A percentile compares a stretch with the other conserved stretches of the same genome.
Conservation (phyloP, 2,888 invertebrate genomes). For the Chrysotoxum bicinctum region DNA sequence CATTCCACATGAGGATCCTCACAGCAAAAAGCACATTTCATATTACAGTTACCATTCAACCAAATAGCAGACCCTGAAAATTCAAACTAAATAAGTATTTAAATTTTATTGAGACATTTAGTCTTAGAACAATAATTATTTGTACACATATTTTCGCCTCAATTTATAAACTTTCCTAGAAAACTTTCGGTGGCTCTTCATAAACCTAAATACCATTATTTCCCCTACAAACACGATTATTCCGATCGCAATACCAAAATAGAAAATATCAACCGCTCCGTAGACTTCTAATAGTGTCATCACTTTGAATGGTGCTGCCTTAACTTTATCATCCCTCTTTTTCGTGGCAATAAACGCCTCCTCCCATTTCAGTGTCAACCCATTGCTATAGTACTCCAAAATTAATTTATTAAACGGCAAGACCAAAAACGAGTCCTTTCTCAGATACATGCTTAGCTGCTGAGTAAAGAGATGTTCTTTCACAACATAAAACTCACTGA, state of each 20-base stretch:
- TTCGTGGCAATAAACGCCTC: conserved; percentile 55
- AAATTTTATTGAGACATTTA: not conserved
- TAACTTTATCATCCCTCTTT: not conserved
- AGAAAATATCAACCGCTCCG: conserved; percentile 10
- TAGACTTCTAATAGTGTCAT: conserved; percentile 23
- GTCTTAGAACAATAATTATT: not conserved
- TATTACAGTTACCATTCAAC: too few species aligned
- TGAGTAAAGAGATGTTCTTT: conserved; percentile 76
- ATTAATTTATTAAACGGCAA: conserved; percentile 74
- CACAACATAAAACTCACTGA: conserved; percentile 61
- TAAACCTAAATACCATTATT: not conserved
- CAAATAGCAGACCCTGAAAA: too few species aligned
- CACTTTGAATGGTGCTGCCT: not conserved
- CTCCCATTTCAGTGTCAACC: conserved; percentile 75
- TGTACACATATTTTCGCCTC: not conserved
- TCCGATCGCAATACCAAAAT: not conserved
- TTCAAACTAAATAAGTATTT: too few species aligned
- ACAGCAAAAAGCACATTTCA: too few species aligned
- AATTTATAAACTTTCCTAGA: not conserved
- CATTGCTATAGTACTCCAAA: conserved; percentile 73
- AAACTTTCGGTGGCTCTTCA: not conserved
- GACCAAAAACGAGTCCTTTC: conserved; percentile 75
- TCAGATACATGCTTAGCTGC: conserved; percentile 76
- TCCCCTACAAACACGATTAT: not conserved
- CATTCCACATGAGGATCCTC: too few species aligned